phyloP scores from a whole-genome alignment of 1,140 invertebrate genomes.

The Pteromalus puparum region DNA sequence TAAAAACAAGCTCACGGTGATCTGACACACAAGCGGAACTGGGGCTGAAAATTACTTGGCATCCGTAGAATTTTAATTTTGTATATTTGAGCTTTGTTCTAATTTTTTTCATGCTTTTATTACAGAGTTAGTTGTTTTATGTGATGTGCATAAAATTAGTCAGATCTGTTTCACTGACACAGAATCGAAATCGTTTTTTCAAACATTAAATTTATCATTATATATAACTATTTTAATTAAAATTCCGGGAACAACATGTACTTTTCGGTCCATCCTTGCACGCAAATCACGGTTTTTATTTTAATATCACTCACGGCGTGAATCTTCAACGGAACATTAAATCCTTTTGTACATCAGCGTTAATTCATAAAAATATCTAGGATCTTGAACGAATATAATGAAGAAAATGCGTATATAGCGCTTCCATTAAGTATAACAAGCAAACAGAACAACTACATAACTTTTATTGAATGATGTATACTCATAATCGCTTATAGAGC shows the following conservation, averaged over 20 bases:
- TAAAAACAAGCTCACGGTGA: slow-evolving; percentile 58
- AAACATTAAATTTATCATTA: not conserved
- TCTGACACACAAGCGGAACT: slow-evolving; percentile 2
- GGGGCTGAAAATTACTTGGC: slow-evolving; percentile 7
- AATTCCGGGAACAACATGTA: not conserved
- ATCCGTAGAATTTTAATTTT: slow-evolving; percentile 14
- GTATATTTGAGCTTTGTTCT: not conserved
- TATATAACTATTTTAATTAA: not conserved
- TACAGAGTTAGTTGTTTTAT: not conserved
- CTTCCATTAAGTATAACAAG: not conserved
- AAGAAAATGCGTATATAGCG: not conserved
- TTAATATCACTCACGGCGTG: not conserved
- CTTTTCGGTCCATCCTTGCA: not conserved
- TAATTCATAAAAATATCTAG: not conserved
- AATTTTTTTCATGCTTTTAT: not conserved
- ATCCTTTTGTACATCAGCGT: not conserved
- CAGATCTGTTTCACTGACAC: too few relatives aligned
- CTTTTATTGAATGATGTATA: slow-evolving; percentile 24
- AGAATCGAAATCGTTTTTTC: not conserved
- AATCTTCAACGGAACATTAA: not conserved
- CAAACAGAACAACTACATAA: not conserved
- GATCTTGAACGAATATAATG: not conserved
- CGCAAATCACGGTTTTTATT: not conserved
- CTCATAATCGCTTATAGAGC: not conserved
- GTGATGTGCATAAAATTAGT: not conserved